These are phyloP conservation scores for Ptilodon capucinus DNA, from an alignment of 2,888 invertebrate species.

Conservation along the genomic window DNA sequence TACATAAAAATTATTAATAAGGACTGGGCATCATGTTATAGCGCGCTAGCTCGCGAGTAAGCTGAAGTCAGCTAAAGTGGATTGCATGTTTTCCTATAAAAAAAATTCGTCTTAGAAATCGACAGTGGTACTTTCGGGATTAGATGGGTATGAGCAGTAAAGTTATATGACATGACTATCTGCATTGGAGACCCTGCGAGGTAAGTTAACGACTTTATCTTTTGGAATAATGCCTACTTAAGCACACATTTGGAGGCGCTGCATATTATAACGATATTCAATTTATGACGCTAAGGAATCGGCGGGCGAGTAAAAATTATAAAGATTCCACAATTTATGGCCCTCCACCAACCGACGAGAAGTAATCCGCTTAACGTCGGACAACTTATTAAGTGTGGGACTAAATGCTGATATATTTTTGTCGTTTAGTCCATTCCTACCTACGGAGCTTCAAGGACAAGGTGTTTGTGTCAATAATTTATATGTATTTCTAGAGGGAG, in stretches of 20 bases:
- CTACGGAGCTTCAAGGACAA: constrained; percentile 37
- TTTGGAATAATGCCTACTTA: constrained; percentile 67
- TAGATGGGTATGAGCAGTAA: constrained; percentile 58
- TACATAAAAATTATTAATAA: too few relatives aligned
- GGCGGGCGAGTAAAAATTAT: constrained; percentile 73
- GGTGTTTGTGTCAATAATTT: constrained; percentile 19
- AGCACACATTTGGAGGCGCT: constrained; percentile 54
- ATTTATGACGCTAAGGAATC: constrained; percentile 76
- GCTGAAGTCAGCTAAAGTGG: too few relatives aligned
- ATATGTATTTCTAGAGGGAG: constrained; percentile 17
- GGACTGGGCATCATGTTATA: too few relatives aligned
- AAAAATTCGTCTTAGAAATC: constrained; percentile 32
- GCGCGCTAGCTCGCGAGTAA: too few relatives aligned
- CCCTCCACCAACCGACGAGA: constrained; percentile 42
- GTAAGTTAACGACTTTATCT: constrained; percentile 70
- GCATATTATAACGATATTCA: constrained; percentile 76
- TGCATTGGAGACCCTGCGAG: constrained; percentile 39
- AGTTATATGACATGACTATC: constrained; percentile 63
- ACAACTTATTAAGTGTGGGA: constrained; percentile 78
- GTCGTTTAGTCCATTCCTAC: constrained; percentile 54
- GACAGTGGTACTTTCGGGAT: constrained; percentile 50
- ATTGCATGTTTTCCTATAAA: constrained; percentile 3
- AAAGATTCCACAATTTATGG: constrained; percentile 80
- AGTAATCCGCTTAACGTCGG: constrained; percentile 76
- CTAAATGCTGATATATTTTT: constrained; percentile 79